Conservation (phyloP, 2,113 vertebrate species). For the Felis chaus region DNA sequence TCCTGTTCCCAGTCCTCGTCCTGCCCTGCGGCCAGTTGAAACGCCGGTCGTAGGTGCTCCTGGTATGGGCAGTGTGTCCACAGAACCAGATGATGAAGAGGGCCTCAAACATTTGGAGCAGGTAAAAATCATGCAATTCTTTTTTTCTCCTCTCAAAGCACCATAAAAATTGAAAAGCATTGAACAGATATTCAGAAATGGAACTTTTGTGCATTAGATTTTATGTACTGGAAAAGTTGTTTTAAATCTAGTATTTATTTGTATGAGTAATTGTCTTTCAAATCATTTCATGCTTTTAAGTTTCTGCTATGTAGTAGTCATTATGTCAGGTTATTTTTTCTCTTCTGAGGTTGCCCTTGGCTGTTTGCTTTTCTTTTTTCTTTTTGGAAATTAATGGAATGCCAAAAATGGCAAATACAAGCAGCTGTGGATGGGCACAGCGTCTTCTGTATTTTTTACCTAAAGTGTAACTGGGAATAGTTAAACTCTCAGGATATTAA, state of each 20-base stretch:
- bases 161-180: accelerated
- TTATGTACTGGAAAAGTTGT: conserved; percentile 44
- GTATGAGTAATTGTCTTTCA: conserved; percentile 72
- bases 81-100: conserved; percentile 96
- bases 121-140: conserved; percentile 81
- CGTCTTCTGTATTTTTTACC: conserved; percentile 34
- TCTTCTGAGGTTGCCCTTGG: conserved; percentile 70
- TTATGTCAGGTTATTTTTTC: conserved; percentile 74
- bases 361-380: conserved; percentile 78
- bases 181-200: neutral
- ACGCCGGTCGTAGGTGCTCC: conserved; percentile 84
- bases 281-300: conserved; percentile 75
- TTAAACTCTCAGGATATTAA: neutral
- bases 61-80: conserved; percentile 84
- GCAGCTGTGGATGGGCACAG: conserved; percentile 55
- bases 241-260: conserved; percentile 60
- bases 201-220: neutral
- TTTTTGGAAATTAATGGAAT: conserved; percentile 73
- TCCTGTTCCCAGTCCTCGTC: conserved; percentile 81
- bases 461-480: neutral
- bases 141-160: neutral
- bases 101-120: conserved; percentile 98
- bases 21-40: conserved; percentile 82
- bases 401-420: conserved; percentile 65
- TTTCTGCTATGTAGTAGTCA: conserved; percentile 77